phyloP scores from a whole-genome alignment of 2,888 invertebrate species.

The Aporophyla lueneburgensis region DNA sequence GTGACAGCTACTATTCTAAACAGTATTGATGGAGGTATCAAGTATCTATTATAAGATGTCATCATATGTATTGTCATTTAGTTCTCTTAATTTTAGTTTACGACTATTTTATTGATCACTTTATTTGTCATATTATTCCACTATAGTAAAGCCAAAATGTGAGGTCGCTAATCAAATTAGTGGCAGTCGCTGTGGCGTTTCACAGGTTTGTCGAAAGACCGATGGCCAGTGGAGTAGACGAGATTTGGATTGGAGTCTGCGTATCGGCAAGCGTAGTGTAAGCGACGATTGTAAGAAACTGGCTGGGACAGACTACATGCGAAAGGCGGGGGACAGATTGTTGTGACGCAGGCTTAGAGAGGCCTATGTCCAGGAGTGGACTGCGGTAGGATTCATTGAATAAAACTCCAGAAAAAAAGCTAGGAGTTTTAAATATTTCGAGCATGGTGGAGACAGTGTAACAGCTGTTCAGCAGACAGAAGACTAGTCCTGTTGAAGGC shows the following conservation, averaged over 20 bases:
- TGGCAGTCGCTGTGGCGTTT: too few relatives aligned
- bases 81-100: background rate
- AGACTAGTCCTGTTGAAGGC: background rate
- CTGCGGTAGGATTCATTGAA: background rate
- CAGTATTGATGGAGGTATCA: conserved; percentile 47
- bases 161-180: background rate
- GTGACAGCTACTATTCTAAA: conserved; percentile 50
- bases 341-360: too few relatives aligned
- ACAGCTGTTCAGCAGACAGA: background rate
- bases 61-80: background rate
- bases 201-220: too few relatives aligned
- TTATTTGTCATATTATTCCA: background rate
- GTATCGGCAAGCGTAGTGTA: too few relatives aligned
- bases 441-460: background rate
- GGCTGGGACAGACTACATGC: too few relatives aligned
- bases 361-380: too few relatives aligned
- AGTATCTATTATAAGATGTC: conserved; percentile 20
- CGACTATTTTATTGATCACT: background rate
- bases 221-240: too few relatives aligned
- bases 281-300: too few relatives aligned
- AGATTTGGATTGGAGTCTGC: too few relatives aligned
- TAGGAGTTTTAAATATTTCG: background rate
- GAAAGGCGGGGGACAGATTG: too few relatives aligned
- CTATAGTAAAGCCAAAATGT: background rate
- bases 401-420: background rate